Percentiles rank a stretch among this genome's conserved stretches.
Evolutionary conservation across 92 coral and sea anemone genomes (phyloP).

Genomic region (Isaurus tuberculatus): DNA sequence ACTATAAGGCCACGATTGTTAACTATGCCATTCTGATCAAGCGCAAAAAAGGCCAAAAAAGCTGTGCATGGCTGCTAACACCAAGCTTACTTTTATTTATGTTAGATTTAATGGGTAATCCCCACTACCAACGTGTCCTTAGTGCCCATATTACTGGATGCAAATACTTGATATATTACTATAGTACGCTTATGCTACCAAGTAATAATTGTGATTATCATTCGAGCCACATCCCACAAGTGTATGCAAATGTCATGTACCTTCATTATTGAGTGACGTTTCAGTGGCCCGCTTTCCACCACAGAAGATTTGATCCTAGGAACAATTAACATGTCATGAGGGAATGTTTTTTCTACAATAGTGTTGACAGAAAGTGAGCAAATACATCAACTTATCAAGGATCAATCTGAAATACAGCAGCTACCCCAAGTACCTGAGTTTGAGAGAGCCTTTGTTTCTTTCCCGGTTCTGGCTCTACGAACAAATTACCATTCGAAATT

Average conservation of each 20-base stretch:
- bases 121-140: too few relatives aligned
- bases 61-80: too few relatives aligned
- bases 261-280: slow-evolving; percentile 13
- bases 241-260: not conserved
- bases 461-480: slow-evolving; percentile 23
- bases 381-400: not conserved
- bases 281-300: slow-evolving; percentile 24
- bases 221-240: too few relatives aligned
- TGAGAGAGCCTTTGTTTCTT: slow-evolving; percentile 40
- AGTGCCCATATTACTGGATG: too few relatives aligned
- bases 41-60: too few relatives aligned
- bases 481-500: not conserved
- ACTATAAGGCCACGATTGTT: too few relatives aligned
- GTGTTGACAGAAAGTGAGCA: not conserved
- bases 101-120: too few relatives aligned
- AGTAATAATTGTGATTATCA: too few relatives aligned
- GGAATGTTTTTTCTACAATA: not conserved
- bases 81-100: too few relatives aligned
- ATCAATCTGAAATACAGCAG: not conserved
- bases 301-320: slow-evolving; percentile 30
- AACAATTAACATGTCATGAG: not conserved
- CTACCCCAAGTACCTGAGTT: not conserved
- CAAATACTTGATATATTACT: too few relatives aligned
- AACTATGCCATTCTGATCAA: too few relatives aligned
- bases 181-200: too few relatives aligned